Conservation (phyloP, 2,113 vertebrate genomes). For the Etheostoma spectabile region DNA sequence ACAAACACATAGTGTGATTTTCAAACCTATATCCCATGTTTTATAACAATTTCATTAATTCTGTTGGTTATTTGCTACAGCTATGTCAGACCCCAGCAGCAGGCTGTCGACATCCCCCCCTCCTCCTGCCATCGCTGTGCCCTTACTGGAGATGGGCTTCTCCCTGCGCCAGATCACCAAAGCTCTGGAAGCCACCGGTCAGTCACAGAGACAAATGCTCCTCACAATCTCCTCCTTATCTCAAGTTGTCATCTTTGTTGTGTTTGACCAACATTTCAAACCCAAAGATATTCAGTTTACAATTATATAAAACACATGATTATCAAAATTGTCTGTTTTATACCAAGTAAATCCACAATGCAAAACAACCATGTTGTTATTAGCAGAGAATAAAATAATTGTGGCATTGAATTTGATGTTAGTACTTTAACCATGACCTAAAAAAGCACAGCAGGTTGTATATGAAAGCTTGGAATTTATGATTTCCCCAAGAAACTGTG, state of each 20-base stretch:
- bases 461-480: no score
- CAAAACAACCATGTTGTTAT: no score
- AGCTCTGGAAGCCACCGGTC: conserved; percentile 98
- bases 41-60: neutral
- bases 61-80: conserved; percentile 70
- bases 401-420: neutral
- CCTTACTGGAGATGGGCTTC: conserved; percentile 97
- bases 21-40: neutral
- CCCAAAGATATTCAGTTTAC: neutral
- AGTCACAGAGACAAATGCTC: neutral
- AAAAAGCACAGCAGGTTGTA: no score
- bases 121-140: conserved; percentile 96
- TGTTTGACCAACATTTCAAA: neutral
- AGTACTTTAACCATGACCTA: neutral
- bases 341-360: no score
- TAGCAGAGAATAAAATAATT: neutral
- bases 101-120: conserved; percentile 96
- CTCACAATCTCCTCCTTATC: no score
- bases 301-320: neutral
- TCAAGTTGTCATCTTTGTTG: no score
- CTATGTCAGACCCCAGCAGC: conserved; percentile 96
- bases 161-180: conserved; percentile 96
- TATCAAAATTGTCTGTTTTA: no score
- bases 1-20: neutral
- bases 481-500: no score